Conservation (phyloP, 2,888 invertebrate species). For the Agonopterix alstromeriana region DNA sequence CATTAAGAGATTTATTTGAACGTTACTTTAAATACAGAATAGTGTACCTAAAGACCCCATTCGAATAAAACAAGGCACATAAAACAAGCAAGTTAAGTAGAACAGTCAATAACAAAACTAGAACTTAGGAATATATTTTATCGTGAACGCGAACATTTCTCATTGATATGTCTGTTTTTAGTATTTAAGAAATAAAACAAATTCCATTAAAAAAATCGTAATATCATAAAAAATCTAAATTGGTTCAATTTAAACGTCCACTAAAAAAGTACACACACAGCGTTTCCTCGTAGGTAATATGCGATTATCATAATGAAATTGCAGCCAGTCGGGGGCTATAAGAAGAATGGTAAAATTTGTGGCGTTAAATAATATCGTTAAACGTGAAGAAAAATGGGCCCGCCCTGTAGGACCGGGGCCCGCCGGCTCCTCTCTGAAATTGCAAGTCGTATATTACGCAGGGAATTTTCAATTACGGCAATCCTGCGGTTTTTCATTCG, state of each 20-base stretch:
- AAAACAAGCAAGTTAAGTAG: too few species aligned
- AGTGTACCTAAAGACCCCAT: too few species aligned
- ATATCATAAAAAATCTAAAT: too few species aligned
- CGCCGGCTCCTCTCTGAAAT: slow-evolving; percentile 57
- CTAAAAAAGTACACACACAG: slow-evolving; percentile 8
- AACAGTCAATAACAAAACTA: too few species aligned
- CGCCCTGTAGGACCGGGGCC: slow-evolving; percentile 51
- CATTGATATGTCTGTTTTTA: too few species aligned
- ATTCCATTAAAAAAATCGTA: too few species aligned
- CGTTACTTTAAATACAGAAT: too few species aligned
- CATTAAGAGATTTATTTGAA: too few species aligned
- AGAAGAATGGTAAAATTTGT: slow-evolving; percentile 71
- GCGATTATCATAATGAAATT: slow-evolving; percentile 74
- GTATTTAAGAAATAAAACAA: too few species aligned
- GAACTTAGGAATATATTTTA: too few species aligned
- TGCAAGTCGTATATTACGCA: slow-evolving; percentile 73
- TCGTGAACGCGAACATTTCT: too few species aligned
- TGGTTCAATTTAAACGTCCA: not conserved
- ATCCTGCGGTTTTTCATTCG: slow-evolving; percentile 75
- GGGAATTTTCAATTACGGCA: slow-evolving; percentile 76
- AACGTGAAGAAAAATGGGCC: slow-evolving; percentile 65
- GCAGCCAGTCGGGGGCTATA: slow-evolving; percentile 49
- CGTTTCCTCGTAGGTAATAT: slow-evolving; percentile 41
- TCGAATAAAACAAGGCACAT: too few species aligned
- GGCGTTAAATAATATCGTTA: slow-evolving; percentile 74